These are phyloP conservation scores for Wiebesia pumilae DNA, from an alignment of 1,140 invertebrate species.

Conservation along the genomic window DNA sequence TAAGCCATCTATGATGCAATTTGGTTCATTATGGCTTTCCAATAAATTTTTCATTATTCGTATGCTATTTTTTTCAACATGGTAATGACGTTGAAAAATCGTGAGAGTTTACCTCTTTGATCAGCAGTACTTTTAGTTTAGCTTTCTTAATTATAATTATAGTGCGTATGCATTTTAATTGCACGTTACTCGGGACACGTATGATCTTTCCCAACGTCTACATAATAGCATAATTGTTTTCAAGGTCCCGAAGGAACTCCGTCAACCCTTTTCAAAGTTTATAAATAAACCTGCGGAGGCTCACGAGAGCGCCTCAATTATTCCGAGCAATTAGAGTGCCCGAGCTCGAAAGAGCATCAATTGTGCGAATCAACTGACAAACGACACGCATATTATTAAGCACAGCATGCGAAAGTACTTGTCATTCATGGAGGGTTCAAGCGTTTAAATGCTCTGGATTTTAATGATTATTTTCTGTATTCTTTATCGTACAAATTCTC, in stretches of 20 bases:
- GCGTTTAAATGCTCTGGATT: constrained; percentile 5
- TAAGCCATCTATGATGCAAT: no score
- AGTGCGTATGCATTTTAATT: constrained; percentile 42
- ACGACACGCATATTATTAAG: constrained; percentile 36
- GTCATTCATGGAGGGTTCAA: background rate
- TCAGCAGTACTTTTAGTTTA: background rate
- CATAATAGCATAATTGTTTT: constrained; percentile 40
- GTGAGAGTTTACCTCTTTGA: constrained; percentile 32
- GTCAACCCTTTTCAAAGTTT: constrained; percentile 42
- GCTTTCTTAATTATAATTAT: constrained; percentile 34
- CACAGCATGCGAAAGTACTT: constrained; percentile 28
- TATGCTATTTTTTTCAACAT: background rate
- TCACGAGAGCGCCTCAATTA: constrained; percentile 35
- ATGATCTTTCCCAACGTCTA: constrained; percentile 36
- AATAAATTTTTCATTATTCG: background rate
- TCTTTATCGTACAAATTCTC: background rate
- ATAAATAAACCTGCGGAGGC: constrained; percentile 40
- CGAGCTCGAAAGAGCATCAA: constrained; percentile 32
- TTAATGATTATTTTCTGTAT: background rate
- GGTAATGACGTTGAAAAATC: constrained; percentile 4
- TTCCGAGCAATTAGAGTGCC: constrained; percentile 31
- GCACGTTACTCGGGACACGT: background rate
- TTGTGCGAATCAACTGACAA: constrained; percentile 47
- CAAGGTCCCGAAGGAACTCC: constrained; percentile 20
- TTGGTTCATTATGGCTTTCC: background rate